Evolutionary conservation across 2,888 invertebrate species (phyloP), one percentile per base, ranked within the genome.

Genomic region (Meganola albula): DNA sequence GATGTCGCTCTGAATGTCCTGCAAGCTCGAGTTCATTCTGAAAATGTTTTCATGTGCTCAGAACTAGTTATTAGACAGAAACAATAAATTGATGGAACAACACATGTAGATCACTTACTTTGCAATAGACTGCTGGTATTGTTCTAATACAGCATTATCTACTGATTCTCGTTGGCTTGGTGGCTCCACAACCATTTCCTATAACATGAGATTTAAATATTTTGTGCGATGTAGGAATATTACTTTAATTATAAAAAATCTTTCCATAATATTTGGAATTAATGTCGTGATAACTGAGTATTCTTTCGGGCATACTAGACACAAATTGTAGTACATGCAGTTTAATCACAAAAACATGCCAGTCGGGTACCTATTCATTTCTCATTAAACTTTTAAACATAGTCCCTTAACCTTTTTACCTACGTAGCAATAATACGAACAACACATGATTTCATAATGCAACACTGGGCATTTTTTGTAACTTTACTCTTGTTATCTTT

Each of bases 1-100:
- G 69, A 98, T 96, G 80, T 98, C 97, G 48, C 93, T 93, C 86
- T 97, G 97, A 64, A 98, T 93, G 84, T 97, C 97, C 72, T 94
- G 93, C 65, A 98, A 91, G 88, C 94, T 97, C 86, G 90, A 91
- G 87, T 97, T 97, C 92, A 97, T 95, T 87, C 93, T 93, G 76
- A 51, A 85, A 78, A 50, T 44, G 38, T 36, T 47, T 32, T 27
- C 13, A 16, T 16, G 7, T 24, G 10, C 20, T 7, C 20, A n/a
- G n/a, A n/a, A n/a, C n/a, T n/a, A n/a, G n/a, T n/a, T n/a, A n/a
- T n/a, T n/a, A n/a, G 12, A n/a, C 2, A 21, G 8, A 22, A 6
- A 4, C 3, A 5, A n/a, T n/a, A 2, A 9, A 11, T 4, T 13
- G 1, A 12, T 7, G 1, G 2, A 12, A n/a, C n/a, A n/a, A n/a